These are phyloP conservation scores for Drosophila virilis DNA, from an alignment of 1,140 invertebrate genomes.

Conservation along the genomic window DNA sequence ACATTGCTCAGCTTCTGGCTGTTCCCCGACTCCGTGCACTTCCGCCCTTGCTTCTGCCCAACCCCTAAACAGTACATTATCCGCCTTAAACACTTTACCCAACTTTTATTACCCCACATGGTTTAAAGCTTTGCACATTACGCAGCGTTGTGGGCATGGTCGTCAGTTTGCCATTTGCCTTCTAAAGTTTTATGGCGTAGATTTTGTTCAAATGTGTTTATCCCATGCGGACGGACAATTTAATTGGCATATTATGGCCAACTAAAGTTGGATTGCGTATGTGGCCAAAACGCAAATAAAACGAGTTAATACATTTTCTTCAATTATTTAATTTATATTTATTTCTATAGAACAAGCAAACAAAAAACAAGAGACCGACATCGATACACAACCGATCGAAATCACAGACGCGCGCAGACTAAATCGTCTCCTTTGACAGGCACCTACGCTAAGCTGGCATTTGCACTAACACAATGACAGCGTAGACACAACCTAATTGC, in stretches of 20 bases:
- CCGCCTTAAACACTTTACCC: slow-evolving; percentile 18
- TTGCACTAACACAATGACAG: no score
- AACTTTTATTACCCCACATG: slow-evolving; percentile 32
- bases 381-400: no score
- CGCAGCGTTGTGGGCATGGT: not conserved
- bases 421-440: no score
- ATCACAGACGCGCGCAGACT: no score
- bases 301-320: not conserved
- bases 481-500: no score
- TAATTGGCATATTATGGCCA: slow-evolving; percentile 25
- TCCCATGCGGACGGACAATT: slow-evolving; percentile 24
- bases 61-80: not conserved
- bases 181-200: slow-evolving; percentile 30
- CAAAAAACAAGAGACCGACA: no score
- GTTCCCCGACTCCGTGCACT: no score
- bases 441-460: no score
- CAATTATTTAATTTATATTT: no score
- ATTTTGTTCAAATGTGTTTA: slow-evolving; percentile 29
- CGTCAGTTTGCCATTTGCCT: slow-evolving; percentile 17
- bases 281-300: not conserved
- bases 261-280: slow-evolving; percentile 11
- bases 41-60: no score
- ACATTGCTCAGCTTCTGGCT: slow-evolving; percentile 1
- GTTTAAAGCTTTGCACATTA: slow-evolving; percentile 31
- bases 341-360: no score